Conservation (phyloP, 2,113 vertebrate genomes). For the Oceanites oceanicus region DNA sequence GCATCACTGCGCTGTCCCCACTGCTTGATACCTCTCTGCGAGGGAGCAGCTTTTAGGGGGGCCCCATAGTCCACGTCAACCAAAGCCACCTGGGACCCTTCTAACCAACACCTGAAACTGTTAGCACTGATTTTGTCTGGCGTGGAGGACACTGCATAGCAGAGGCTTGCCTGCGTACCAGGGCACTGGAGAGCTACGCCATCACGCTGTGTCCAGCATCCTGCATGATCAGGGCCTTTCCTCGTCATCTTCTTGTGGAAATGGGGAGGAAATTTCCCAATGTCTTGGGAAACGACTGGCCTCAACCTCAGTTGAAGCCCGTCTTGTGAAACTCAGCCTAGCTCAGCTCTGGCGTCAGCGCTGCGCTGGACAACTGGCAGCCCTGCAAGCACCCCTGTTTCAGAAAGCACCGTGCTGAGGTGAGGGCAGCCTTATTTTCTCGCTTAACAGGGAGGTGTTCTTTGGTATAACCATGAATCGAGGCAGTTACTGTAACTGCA, state of each 20-base stretch:
- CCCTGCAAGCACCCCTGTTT: not conserved
- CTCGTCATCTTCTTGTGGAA: not conserved
- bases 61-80: not conserved
- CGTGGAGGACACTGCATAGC: rapidly evolving
- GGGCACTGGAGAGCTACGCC: not conserved
- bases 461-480: not conserved
- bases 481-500: not conserved
- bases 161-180: not conserved
- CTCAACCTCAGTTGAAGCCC: not conserved
- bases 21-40: rapidly evolving
- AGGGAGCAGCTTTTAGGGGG: not conserved
- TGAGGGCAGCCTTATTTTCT: not conserved
- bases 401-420: not conserved
- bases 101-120: too few species aligned
- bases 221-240: rapidly evolving
- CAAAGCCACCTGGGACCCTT: not conserved
- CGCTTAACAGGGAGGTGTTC: not conserved
- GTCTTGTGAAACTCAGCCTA: not conserved
- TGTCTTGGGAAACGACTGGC: not conserved
- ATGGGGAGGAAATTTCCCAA: not conserved
- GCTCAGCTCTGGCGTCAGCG: not conserved
- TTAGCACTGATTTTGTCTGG: not conserved
- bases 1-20: rapidly evolving
- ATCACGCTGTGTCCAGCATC: not conserved
- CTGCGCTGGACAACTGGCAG: rapidly evolving